Percentiles rank a stretch among this genome's conserved stretches.
phyloP scores from a whole-genome alignment of 1,140 invertebrate genomes.

The Trichonephila clavata region DNA sequence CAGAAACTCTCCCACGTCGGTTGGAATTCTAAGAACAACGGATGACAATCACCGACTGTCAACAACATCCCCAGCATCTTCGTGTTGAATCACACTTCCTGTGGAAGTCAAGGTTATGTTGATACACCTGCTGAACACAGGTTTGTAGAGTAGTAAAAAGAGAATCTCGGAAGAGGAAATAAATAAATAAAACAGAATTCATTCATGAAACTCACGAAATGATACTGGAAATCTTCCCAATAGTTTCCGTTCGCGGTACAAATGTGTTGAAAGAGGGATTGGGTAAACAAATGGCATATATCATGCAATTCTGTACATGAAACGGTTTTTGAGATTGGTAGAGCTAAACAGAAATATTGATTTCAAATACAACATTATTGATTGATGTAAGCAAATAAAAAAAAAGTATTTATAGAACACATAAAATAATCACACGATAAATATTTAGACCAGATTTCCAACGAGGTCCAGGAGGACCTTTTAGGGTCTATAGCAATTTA shows the following conservation, averaged over 20 bases:
- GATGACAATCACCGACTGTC: not conserved
- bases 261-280: not conserved
- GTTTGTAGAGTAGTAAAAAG: not conserved
- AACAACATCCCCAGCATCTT: conserved; percentile 19
- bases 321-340: not conserved
- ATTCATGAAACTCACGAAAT: conserved; percentile 22
- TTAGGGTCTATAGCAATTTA: too few species aligned
- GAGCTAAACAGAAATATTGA: too few species aligned
- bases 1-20: not conserved
- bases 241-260: not conserved
- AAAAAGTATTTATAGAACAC: too few species aligned
- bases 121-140: conserved; percentile 8
- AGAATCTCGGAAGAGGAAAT: not conserved
- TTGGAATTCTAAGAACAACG: conserved; percentile 18
- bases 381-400: too few species aligned
- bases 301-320: not conserved
- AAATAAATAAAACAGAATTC: not conserved
- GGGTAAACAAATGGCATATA: not conserved
- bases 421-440: too few species aligned
- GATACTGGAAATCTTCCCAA: not conserved
- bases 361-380: too few species aligned
- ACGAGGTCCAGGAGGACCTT: too few species aligned
- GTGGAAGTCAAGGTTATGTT: conserved; percentile 18
- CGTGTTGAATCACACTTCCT: conserved; percentile 18
- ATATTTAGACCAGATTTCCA: too few species aligned